Evolutionary conservation across 2,888 invertebrate genomes (phyloP), one percentile per base, ranked within the genome.

Genomic region (Pterostichus madidus): DNA sequence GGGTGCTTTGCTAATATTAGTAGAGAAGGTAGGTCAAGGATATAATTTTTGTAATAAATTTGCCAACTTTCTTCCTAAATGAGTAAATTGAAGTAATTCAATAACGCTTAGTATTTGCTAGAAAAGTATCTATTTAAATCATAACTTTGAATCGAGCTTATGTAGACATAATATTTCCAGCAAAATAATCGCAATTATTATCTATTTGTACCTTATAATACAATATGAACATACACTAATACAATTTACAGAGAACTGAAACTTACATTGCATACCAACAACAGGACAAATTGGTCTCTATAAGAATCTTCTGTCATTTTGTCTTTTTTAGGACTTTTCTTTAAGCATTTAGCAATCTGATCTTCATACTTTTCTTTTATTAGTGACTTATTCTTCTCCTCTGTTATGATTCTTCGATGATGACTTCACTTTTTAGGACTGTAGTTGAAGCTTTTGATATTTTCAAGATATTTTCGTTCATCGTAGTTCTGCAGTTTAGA

Each of bases 301-400:
- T 46, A 13, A 71, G 17, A 71, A 39, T 71, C 68, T 71, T 71
- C 68, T 71, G 68, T 39, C 68, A 56, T 71, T 71, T 39, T 71
- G 68, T 39, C 68, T 71, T 71, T n/a, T 64, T 71, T 71, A 71
- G 68, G 68, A 17, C 68, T 71, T 71, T 71, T 71, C 68, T 71
- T 71, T 71, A 44, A 6, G 64, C 64, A 64, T 71, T 44, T 71
- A 71, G 68, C 64, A 64, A 64, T 64, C 64, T 71, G 68, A 71
- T 71, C 68, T 71, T 71, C 68, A 44, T 44, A 39, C 44, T 71
- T 71, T 71, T 71, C 68, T 39, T 71, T 71, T 71, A 13, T 39
- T 71, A 71, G 68, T 71, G 39, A 44, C 17, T 44, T 39, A 39
- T 8, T 39, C 39, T 24, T 71, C 68, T 71, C 11, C 68, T 71